Evolutionary conservation across 2,797 vertebrate genomes (phyloP), one percentile per base, ranked within the genome.

Genomic region (Myiothlypis chrysogaster): DNA sequence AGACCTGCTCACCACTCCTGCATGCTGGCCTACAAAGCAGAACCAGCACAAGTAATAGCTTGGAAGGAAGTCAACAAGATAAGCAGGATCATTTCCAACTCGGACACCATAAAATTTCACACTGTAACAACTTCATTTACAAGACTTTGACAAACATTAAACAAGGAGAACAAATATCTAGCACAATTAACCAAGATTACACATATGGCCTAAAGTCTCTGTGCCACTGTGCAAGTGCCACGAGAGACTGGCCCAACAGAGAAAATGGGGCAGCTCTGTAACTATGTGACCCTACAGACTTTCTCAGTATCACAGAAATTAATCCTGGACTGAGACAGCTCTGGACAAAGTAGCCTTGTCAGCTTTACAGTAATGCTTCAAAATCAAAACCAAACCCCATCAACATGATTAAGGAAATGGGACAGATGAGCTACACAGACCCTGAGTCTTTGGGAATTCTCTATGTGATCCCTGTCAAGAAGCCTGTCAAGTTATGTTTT

Each of bases 361-460:
- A 93, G 71, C 57, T 79, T 81, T 89, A 96, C 61, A 83, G 72
- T 70, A 81, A 12, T 4, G 3, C 77, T 53, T 90, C 59, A 47
- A 81, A 83, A 78, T 4, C 21, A 19, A 37, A 95, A 12, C 7
- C 22, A 63, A 84, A 2, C 0, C 1, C 19, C 80, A 95, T 83
- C 78, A 80, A n/a, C 37, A 17, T 53, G 75, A 96, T 94, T 83
- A 96, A 78, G 53, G 69, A 84, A 89, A 87, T 22, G 10, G 60
- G 77, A 89, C 55, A 93, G 84, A 95, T 59, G 59, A 91, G 52
- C 39, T 72, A 83, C 64, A 89, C 59, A 76, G 44, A 90, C 39
- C 71, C 73, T 49, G 12, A 72, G 34, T 90, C 90, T 94, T 90
- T 68, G 59, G 49, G 22, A 89, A 66, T 37, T 56, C 86, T 76